Percentiles rank a stretch among this genome's conserved stretches.
These are phyloP conservation scores for Fregata magnificens DNA, from an alignment of 2,113 vertebrate genomes.

Conservation along the genomic window DNA sequence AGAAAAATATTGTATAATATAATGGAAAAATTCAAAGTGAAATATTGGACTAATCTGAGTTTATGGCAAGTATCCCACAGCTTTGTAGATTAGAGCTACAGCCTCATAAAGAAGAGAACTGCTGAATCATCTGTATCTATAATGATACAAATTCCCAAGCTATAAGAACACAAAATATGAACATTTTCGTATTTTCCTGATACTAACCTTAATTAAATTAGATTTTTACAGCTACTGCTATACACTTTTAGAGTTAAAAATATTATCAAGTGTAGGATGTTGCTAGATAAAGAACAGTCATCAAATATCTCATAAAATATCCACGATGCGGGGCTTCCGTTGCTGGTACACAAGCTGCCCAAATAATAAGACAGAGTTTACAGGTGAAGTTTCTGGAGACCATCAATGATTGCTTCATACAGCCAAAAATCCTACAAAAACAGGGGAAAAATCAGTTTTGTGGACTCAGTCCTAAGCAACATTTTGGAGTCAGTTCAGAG, in stretches of 20 bases:
- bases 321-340: background rate
- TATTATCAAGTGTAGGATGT: background rate
- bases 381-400: background rate
- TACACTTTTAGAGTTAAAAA: background rate
- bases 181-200: background rate
- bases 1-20: background rate
- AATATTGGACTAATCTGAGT: background rate
- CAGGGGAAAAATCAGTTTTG: background rate
- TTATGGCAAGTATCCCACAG: background rate
- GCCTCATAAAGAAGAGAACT: background rate
- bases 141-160: background rate
- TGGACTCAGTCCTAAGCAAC: background rate
- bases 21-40: background rate
- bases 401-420: background rate
- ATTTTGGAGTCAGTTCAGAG: background rate
- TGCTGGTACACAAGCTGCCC: background rate
- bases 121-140: background rate
- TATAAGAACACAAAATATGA: background rate
- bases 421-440: background rate
- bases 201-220: background rate
- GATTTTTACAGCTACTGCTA: background rate
- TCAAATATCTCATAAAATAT: background rate
- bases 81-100: background rate
- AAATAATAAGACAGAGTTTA: background rate
- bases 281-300: background rate